A percentile compares a stretch with the other conserved stretches of the same genome.
Conservation (phyloP, 2,888 invertebrate species). For the Andrena chrysosceles region DNA sequence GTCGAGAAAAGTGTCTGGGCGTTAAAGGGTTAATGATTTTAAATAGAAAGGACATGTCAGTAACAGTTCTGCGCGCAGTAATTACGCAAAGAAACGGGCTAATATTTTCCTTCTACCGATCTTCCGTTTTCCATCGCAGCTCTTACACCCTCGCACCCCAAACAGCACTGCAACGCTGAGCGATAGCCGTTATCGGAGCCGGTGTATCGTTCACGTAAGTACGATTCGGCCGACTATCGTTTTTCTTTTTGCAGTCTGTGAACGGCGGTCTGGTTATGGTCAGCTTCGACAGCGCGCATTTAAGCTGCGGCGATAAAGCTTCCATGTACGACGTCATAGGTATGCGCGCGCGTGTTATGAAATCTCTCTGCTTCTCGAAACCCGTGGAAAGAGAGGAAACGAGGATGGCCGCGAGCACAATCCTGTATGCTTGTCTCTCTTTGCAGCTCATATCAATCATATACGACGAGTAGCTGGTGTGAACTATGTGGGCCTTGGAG, state of each 20-base stretch:
- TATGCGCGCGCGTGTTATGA: slow-evolving; percentile 73
- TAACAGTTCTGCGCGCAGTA: too few relatives aligned
- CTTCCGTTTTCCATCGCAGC: too few relatives aligned
- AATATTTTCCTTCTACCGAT: too few relatives aligned
- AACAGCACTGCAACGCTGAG: not conserved
- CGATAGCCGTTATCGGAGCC: not conserved
- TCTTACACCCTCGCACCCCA: not conserved
- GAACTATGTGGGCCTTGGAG: slow-evolving; percentile 89
- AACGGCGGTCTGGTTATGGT: slow-evolving; percentile 90
- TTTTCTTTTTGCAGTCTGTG: slow-evolving; percentile 85
- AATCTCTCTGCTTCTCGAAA: not conserved
- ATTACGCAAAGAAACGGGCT: too few relatives aligned
- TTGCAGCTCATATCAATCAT: slow-evolving; percentile 88
- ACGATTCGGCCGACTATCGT: slow-evolving; percentile 21
- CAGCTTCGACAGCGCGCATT: slow-evolving; percentile 88
- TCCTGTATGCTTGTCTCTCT: slow-evolving; percentile 25
- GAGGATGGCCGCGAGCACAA: not conserved
- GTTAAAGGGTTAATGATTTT: too few relatives aligned
- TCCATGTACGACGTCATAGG: slow-evolving; percentile 88
- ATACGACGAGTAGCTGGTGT: slow-evolving; percentile 88
- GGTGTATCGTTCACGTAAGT: not conserved
- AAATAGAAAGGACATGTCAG: too few relatives aligned
- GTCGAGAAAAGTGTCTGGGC: too few relatives aligned
- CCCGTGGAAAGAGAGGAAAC: not conserved
- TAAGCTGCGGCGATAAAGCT: slow-evolving; percentile 87